phyloP scores from a whole-genome alignment of 2,113 vertebrate species.

The Malurus elegans region DNA sequence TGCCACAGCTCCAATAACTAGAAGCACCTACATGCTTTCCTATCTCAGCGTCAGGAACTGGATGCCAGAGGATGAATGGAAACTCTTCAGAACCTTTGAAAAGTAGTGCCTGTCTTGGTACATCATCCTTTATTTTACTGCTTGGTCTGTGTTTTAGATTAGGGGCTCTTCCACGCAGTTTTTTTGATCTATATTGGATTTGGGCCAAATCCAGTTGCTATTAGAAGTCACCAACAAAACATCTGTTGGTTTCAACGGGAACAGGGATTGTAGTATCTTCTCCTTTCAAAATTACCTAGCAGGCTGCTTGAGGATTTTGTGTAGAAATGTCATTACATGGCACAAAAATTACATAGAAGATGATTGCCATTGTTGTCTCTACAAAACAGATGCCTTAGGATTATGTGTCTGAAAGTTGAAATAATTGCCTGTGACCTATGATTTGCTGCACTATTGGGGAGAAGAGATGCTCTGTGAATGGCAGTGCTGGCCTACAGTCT shows the following conservation, averaged over 20 bases:
- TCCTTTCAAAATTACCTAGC: not conserved
- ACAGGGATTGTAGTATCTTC: not conserved
- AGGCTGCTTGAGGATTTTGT: not conserved
- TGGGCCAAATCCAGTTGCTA: not conserved
- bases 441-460: not conserved
- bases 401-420: not conserved
- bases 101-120: not conserved
- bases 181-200: not conserved
- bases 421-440: not conserved
- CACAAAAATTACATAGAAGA: not conserved
- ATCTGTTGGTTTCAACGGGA: not conserved
- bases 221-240: not conserved
- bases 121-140: not conserved
- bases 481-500: not conserved
- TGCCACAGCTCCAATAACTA: not conserved
- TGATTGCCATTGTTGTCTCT: not conserved
- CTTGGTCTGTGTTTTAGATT: not conserved
- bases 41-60: not conserved
- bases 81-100: not conserved
- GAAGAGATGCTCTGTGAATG: not conserved
- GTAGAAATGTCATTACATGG: not conserved
- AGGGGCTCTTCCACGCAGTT: not conserved
- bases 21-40: not conserved
- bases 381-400: not conserved
- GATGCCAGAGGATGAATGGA: not conserved